phyloP scores from a whole-genome alignment of 2,888 invertebrate genomes.

The Philhelius pedissequus region DNA sequence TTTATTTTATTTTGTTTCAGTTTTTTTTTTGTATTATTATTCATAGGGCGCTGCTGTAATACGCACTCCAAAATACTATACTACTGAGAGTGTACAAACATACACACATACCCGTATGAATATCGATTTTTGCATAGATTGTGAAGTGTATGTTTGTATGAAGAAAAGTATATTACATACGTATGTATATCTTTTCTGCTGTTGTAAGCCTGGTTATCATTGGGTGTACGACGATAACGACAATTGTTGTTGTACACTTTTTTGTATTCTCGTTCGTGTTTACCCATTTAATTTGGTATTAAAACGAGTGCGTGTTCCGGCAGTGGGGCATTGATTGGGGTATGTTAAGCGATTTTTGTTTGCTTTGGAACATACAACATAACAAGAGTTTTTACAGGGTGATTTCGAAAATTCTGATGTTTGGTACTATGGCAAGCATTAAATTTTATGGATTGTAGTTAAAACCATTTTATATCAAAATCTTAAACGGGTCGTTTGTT shows the following conservation, averaged over 20 bases:
- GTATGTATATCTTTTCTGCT: not conserved
- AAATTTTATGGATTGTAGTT: no score
- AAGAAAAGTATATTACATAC: not conserved
- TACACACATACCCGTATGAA: no score
- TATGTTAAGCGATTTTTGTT: constrained; percentile 18
- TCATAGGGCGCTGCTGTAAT: constrained; percentile 19
- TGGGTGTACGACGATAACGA: no score
- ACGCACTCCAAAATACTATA: constrained; percentile 33
- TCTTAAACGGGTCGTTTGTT: no score
- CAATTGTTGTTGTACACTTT: not conserved
- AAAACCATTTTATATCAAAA: no score
- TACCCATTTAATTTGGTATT: constrained; percentile 46
- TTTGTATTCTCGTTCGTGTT: constrained; percentile 31
- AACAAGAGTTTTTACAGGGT: not conserved
- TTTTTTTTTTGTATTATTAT: not conserved
- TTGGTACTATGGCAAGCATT: no score
- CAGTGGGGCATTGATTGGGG: constrained; percentile 9
- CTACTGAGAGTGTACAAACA: not conserved
- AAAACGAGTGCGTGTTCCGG: constrained; percentile 41
- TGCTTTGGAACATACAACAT: not conserved
- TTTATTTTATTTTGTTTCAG: constrained; percentile 12
- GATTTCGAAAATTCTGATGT: not conserved
- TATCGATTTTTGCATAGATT: constrained; percentile 38
- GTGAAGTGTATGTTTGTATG: constrained; percentile 7
- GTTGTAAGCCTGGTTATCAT: not conserved